phyloP scores from a whole-genome alignment of 2,888 invertebrate genomes.

The Camptogramma bilineatum region DNA sequence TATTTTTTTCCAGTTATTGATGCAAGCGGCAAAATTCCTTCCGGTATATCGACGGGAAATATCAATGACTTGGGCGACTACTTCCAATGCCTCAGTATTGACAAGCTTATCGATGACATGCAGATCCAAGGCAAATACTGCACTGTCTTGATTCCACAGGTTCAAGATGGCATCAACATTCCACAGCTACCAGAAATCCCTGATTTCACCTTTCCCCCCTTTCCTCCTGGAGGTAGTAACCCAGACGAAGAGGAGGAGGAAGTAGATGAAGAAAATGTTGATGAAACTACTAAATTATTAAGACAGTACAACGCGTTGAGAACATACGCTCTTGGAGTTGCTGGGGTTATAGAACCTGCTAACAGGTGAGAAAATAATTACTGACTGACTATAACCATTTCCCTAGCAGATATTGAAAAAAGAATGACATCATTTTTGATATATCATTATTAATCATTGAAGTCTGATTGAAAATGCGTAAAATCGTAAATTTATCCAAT shows the following conservation, averaged over 20 bases:
- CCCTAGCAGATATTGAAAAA: neutral
- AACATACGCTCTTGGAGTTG: slow-evolving; percentile 46
- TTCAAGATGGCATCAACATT: slow-evolving; percentile 44
- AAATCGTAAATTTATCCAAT: neutral
- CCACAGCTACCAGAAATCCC: slow-evolving; percentile 30
- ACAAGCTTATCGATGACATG: slow-evolving; percentile 46
- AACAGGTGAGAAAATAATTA: slow-evolving; percentile 41
- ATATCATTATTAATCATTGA: neutral
- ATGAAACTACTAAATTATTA: neutral
- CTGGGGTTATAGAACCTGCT: slow-evolving; percentile 48
- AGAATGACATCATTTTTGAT: too few species aligned
- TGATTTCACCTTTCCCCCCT: slow-evolving; percentile 37
- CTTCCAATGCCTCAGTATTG: slow-evolving; percentile 61
- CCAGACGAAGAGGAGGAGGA: neutral
- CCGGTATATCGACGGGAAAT: slow-evolving; percentile 69
- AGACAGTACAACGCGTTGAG: slow-evolving; percentile 40
- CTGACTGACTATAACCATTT: neutral
- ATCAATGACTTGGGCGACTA: slow-evolving; percentile 71
- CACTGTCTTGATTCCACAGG: slow-evolving; percentile 54
- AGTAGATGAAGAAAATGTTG: slow-evolving; percentile 10
- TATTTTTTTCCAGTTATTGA: slow-evolving; percentile 66
- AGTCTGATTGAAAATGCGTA: neutral
- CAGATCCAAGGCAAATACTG: slow-evolving; percentile 77
- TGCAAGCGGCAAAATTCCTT: slow-evolving; percentile 70
- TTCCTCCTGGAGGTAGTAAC: neutral